Evolutionary conservation across 2,113 vertebrate species (phyloP), one percentile per base, ranked within the genome.

Genomic region (Serilophus lunatus): DNA sequence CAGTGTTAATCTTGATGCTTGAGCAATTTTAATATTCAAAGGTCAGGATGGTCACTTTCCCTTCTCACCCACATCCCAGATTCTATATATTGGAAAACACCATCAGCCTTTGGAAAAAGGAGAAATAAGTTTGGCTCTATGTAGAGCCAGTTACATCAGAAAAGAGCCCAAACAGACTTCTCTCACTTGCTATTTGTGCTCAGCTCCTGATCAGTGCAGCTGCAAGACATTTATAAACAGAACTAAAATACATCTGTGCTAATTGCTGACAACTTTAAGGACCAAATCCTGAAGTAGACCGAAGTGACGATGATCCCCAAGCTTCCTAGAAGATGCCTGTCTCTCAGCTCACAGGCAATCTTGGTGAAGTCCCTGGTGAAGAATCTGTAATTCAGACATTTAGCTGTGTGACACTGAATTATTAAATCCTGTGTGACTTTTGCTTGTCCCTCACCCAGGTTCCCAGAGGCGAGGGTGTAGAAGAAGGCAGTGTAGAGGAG

Each of bases 201-300:
- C 75, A 81, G 85, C 88, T 93, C 74, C 80, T 89, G 90, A 80
- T 94, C 86, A 45, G 60, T 40, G 74, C 95, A 97, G 90, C 92
- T 94, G 88, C 75, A 70, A 94, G 94, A 82, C 79, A 70, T 90
- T 92, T 91, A 86, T 93, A 90, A 83, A 79, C 82, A 96, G 63
- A 75, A 56, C 64, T 90, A 95, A 93, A 96, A 96, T 96, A 94
- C 29, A 68, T 83, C 76, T 19, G 5, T 63, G 79, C 35, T 94
- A 95, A 91, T 94, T 93, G 60, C 85, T 85, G 70, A 54, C 61
- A 72, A 56, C 74, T 91, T 80, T 59, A 71, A 88, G 60, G 71
- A 88, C 35, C 49, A 70, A 60, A 94, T 72, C 57, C 51, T 51
- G 8, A 90, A 87, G 89, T 18, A 87, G 38, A 84, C 36, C 29